Conservation (phyloP, 2,113 vertebrate species). For the Neodon shergylaensis region DNA sequence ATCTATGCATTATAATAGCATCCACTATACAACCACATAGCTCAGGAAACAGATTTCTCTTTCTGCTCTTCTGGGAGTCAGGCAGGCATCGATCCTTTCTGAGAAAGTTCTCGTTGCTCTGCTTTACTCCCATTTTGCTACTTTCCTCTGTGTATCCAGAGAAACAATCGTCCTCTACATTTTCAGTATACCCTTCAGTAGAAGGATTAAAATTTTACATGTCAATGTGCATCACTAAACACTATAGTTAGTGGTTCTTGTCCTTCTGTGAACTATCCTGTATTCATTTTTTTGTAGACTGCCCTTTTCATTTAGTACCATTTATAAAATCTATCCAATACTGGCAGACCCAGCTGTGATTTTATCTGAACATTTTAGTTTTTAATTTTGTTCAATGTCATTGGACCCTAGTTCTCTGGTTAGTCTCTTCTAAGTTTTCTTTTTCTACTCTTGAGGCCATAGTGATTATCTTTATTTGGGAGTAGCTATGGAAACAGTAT, state of each 20-base stretch:
- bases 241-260: background rate
- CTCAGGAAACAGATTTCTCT: background rate
- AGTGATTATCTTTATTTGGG: conserved; percentile 58
- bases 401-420: conserved; percentile 25
- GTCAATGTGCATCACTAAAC: background rate
- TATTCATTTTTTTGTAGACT: background rate
- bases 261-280: background rate
- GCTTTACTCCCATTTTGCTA: fast-evolving
- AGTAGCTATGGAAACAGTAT: conserved; percentile 66
- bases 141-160: background rate
- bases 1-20: background rate
- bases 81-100: background rate
- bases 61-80: background rate
- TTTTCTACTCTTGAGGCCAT: conserved; percentile 48
- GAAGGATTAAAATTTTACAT: background rate
- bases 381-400: conserved; percentile 43
- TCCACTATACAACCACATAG: background rate
- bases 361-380: background rate
- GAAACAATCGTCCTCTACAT: background rate
- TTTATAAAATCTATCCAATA: background rate
- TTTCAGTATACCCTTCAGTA: background rate
- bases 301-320: background rate
- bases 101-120: background rate
- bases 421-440: conserved; percentile 39
- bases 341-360: background rate